Base-by-base conservation (phyloP, 2,113 vertebrate species). In the Telmatochromis brachygnathus region DNA sequence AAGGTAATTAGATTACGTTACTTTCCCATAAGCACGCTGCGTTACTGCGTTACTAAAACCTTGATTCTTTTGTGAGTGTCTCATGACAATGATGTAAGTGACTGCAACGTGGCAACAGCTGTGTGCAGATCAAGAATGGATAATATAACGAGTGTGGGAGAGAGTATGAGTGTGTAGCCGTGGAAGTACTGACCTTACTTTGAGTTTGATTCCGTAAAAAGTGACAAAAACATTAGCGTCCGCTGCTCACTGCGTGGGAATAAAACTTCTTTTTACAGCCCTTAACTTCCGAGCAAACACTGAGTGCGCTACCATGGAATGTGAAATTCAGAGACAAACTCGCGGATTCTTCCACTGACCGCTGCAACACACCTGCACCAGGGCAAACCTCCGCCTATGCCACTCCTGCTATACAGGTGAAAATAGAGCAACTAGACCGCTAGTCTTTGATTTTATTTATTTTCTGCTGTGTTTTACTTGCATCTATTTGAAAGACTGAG, bases 241-340 rank as follows among this genome's bases (percentile, higher is more conserved):
- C 0, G 11, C 21, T 26, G 2, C 0, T 26, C 54, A 55, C 54
- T 55, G 54, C 2, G 0, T 55, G 21, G 54, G 21, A 55, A 55
- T 0, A 7, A 55, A 55, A 55, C n/a, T 7, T 55, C 0, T 55
- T 55, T 55, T 55, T 55, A 13, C 21, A 55, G 54, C 53, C 53
- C 53, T 23, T 0, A 54, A 55, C 53, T 3, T 54, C n/a, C 0
- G 0, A 3, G 6, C 19, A 53, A 53, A 3, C 9, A 53, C 49
- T 1, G 0, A 51, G 2, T 51, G 0, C 0, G 0, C 8, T 49
- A 19, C 3, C 3, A 49, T 0, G 0, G 2, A n/a, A 51, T n/a
- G 19, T 2, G 17, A 51, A 51, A 51, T 2, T 9, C 17, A 51
- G 17, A 51, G 17, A 51, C 0, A 9, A 51, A 51, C 37, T 39